Conservation (phyloP, 2,113 vertebrate genomes). For the Bos javanicus region DNA sequence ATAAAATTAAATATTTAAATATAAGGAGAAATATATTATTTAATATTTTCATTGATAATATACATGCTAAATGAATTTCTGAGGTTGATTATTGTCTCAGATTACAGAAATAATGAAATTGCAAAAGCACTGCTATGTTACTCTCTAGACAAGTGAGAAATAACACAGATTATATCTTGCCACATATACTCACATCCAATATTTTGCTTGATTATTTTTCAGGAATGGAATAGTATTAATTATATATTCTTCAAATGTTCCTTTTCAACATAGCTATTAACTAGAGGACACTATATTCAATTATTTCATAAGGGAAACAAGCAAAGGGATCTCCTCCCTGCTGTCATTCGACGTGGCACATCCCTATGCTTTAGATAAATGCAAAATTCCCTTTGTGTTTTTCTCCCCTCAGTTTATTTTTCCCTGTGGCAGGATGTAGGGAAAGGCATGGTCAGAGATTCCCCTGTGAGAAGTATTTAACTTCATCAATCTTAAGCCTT, state of each 20-base stretch:
- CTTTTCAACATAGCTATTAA: neutral
- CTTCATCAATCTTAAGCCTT: neutral
- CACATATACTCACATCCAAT: neutral
- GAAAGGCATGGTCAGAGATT: neutral
- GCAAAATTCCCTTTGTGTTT: neutral
- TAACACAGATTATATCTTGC: fast-evolving
- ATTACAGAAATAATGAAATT: neutral
- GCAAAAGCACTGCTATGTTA: no score
- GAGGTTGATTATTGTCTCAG: neutral
- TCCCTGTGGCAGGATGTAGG: neutral
- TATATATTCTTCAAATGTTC: neutral
- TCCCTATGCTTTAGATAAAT: neutral
- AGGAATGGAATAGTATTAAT: neutral
- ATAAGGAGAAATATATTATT: neutral
- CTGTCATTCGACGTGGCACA: neutral
- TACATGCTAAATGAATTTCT: neutral
- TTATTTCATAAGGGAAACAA: neutral
- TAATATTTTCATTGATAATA: neutral
- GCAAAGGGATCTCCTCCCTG: fast-evolving
- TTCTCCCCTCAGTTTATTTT: neutral
- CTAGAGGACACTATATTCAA: neutral
- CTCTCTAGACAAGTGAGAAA: neutral
- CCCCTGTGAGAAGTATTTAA: neutral
- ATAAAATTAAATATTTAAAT: neutral
- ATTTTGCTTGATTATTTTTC: neutral